phyloP scores from a whole-genome alignment of 2,888 invertebrate species.

The Allophyes oxyacanthae region DNA sequence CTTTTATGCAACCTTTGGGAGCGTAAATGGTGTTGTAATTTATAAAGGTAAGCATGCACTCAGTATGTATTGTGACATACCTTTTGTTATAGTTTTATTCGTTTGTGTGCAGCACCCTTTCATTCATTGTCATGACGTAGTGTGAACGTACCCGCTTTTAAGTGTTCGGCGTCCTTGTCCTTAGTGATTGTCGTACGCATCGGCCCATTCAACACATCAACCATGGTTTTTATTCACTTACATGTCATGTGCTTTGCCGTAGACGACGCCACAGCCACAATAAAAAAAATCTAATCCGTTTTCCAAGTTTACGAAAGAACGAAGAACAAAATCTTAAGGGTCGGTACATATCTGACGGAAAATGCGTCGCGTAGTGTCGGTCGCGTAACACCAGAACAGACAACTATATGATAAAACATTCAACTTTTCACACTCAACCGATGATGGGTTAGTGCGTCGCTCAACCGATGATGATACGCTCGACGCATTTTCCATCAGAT shows the following conservation, averaged over 20 bases:
- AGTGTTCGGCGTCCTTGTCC: constrained; percentile 42
- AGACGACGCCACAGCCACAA: constrained; percentile 28
- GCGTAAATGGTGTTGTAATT: constrained; percentile 88
- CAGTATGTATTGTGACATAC: constrained; percentile 75
- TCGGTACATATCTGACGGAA: too few species aligned
- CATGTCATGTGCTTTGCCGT: constrained; percentile 50
- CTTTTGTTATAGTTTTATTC: constrained; percentile 61
- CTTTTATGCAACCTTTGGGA: constrained; percentile 89
- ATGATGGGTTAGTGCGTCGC: too few species aligned
- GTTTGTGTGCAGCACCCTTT: constrained; percentile 57
- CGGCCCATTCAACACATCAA: constrained; percentile 42
- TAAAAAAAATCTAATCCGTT: not conserved
- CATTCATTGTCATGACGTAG: constrained; percentile 58
- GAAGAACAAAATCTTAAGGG: constrained; percentile 1
- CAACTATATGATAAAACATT: too few species aligned
- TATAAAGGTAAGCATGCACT: constrained; percentile 89
- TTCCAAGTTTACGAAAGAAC: constrained; percentile 33
- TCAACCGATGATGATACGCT: too few species aligned
- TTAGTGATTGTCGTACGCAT: constrained; percentile 46
- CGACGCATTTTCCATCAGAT: too few species aligned
- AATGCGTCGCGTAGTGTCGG: too few species aligned
- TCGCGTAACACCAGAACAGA: too few species aligned
- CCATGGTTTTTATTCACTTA: constrained; percentile 45
- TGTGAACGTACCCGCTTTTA: constrained; percentile 51
- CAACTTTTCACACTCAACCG: too few species aligned